These are phyloP conservation scores for Tetrax tetrax DNA, from an alignment of 2,113 vertebrate genomes.

Conservation along the genomic window DNA sequence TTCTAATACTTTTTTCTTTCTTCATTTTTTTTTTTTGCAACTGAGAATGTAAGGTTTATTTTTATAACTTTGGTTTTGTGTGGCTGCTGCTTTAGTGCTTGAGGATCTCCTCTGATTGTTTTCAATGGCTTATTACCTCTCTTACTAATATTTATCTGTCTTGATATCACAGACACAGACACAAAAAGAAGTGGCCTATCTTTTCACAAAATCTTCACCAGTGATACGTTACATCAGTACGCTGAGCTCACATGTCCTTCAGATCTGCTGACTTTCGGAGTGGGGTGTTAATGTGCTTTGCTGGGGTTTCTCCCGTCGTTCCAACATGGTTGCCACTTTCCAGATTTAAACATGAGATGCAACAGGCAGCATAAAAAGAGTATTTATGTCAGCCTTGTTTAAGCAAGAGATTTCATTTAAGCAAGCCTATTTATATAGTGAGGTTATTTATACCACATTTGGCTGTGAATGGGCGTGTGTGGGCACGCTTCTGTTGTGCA, in stretches of 20 bases:
- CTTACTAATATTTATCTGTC: neutral
- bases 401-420: constrained; percentile 42
- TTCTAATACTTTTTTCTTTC: neutral
- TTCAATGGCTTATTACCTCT: neutral
- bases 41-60: neutral
- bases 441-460: neutral
- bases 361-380: neutral
- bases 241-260: neutral
- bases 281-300: neutral
- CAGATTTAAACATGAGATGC: neutral
- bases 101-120: neutral
- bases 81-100: neutral
- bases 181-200: neutral
- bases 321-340: neutral
- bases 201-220: neutral
- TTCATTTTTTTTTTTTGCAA: neutral
- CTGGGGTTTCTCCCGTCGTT: neutral
- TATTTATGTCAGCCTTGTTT: constrained; percentile 20
- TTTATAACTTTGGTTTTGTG: neutral
- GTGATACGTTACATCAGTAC: neutral
- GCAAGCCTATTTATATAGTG: neutral
- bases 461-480: constrained; percentile 10
- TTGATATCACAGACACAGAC: neutral
- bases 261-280: neutral
- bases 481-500: constrained; percentile 14